Percentiles rank a stretch among this genome's conserved stretches.
phyloP scores from a whole-genome alignment of 1,140 invertebrate genomes.

The Drosophila pectinifera region DNA sequence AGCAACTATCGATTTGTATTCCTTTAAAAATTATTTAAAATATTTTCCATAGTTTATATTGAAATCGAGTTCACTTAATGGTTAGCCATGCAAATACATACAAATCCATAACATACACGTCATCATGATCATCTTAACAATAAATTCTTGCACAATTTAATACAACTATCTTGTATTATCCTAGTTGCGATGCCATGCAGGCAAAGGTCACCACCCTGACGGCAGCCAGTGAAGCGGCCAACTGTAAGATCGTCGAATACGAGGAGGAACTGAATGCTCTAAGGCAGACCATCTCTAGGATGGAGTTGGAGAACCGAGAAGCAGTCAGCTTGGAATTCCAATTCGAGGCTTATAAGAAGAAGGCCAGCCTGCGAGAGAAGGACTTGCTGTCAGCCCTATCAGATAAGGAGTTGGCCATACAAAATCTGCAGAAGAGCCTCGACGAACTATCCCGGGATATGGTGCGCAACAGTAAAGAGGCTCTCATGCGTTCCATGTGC shows the following conservation, averaged over 20 bases:
- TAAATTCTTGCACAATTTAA: not conserved
- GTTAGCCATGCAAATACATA: too few species aligned
- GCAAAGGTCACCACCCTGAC: constrained; percentile 37
- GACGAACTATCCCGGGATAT: constrained; percentile 38
- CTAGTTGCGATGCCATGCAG: constrained; percentile 49
- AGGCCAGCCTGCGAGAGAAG: constrained; percentile 68
- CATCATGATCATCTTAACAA: not conserved
- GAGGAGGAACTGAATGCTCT: constrained; percentile 53
- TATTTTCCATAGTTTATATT: too few species aligned
- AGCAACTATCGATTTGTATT: too few species aligned
- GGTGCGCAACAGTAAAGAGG: constrained; percentile 66
- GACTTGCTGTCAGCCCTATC: constrained; percentile 71
- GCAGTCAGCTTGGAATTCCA: constrained; percentile 77
- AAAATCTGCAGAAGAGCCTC: constrained; percentile 48
- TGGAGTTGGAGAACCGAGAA: constrained; percentile 77
- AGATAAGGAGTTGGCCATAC: constrained; percentile 65
- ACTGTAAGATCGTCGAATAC: constrained; percentile 45
- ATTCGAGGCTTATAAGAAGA: constrained; percentile 66
- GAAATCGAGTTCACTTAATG: too few species aligned
- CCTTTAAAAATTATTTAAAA: not conserved
- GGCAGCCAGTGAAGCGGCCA: constrained; percentile 35
- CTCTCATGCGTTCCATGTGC: constrained; percentile 59
- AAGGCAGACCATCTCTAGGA: constrained; percentile 46
- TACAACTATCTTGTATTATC: constrained; percentile 1
- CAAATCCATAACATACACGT: not conserved